Evolutionary conservation across 64 coral and sea anemone genomes (phyloP).

Genomic region (Stichodactyla mertensii): DNA sequence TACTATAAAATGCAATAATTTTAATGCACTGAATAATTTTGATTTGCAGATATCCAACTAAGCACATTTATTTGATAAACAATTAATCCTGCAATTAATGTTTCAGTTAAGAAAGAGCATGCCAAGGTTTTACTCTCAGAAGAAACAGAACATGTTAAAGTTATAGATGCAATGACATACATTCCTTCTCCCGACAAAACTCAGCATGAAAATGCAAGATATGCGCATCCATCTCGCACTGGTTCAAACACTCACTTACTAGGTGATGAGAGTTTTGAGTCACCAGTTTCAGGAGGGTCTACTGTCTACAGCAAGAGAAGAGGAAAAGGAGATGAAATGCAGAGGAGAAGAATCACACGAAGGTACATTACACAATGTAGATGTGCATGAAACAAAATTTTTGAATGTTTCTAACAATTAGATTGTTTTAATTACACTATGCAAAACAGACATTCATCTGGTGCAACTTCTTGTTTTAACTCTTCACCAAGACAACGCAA

Average conservation of each 20-base stretch:
- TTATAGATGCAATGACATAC: conserved; percentile 82
- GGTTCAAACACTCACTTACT: neutral
- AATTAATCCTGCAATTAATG: neutral
- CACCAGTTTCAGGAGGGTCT: conserved; percentile 7
- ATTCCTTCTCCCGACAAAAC: conserved; percentile 54
- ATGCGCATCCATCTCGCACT: conserved; percentile 8
- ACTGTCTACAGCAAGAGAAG: neutral
- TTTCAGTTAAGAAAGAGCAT: conserved; percentile 62
- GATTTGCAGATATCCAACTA: neutral
- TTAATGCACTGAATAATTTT: neutral
- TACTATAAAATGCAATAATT: neutral
- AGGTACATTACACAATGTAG: conserved; percentile 25
- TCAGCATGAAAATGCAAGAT: neutral
- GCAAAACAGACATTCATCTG: conserved; percentile 78
- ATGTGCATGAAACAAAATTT: neutral
- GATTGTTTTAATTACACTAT: neutral
- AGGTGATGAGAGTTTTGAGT: neutral
- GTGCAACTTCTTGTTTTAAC: conserved; percentile 92
- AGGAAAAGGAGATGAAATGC: neutral
- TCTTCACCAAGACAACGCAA: conserved; percentile 53
- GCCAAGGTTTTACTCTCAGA: conserved; percentile 52
- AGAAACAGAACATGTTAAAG: conserved; percentile 85
- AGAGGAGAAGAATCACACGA: conserved; percentile 63
- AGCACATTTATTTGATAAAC: neutral
- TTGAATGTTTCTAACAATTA: neutral